Evolutionary conservation across 2,888 invertebrate genomes (phyloP), one percentile per base, ranked within the genome.

Genomic region (Saturnia pavonia): DNA sequence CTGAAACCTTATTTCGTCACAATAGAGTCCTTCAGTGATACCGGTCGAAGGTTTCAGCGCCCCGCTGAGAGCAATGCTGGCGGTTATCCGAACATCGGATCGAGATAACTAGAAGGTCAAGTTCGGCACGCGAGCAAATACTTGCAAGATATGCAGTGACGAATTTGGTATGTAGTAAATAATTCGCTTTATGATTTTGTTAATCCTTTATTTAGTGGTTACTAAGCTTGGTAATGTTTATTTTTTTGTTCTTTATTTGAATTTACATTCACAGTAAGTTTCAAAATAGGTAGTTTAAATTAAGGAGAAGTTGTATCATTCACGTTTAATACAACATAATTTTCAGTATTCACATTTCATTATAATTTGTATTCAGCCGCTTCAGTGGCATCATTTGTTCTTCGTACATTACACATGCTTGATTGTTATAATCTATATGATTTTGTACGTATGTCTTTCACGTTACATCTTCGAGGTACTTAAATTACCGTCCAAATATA

Each of bases 21-120:
- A 48, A 69, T 83, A 88, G 77, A 78, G 79, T 78, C 67, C 70
- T 73, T 66, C 73, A 25, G 54, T 69, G 78, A 78, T 74, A 74
- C 77, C 76, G 78, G 71, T 74, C 76, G 76, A 82, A 83, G 82
- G 82, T 85, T 82, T 81, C 76, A 77, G 81, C 77, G 75, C 80
- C 91, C 91, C 88, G 89, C 90, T 88, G 91, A 78, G 91, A 88
- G 86, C 91, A 86, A 88, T 88, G 89, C 88, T 85, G 88, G 88
- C 83, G 88, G 90, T 88, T 91, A 91, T 91, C 92, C 89, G 80
- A 74, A 79, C 85, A 90, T 91, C 90, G 87, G 89, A 89, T 91
- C 88, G 84, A 91, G 90, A 90, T 91, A 90, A 85, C 83, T 75
- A 79, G 78, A 85, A 90, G 92, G 92, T 92, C 91, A 90, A 87